Evolutionary conservation across 2,888 invertebrate species (phyloP), one percentile per base, ranked within the genome.

Genomic region (Boloria euphrosyne): DNA sequence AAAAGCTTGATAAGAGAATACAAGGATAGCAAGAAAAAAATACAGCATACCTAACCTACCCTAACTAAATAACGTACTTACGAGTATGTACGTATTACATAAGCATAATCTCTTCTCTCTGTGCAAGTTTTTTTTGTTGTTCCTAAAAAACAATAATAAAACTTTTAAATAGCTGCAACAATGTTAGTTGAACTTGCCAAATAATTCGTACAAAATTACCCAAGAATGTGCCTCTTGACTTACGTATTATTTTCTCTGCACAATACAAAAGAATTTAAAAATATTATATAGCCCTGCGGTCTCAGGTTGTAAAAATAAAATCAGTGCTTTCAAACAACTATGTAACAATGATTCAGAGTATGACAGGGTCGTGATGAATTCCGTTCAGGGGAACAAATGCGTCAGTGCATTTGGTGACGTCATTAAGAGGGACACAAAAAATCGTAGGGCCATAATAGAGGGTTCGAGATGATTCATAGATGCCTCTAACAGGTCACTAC

Each of bases 391-490:
- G 75, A 78, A 79, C 74, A 77, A 72, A 78, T 82, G 81, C 79
- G 81, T 83, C 82, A 80, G 74, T 85, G 84, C 85, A 83, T 73
- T 78, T 75, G 76, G 76, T 91, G 90, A 90, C 90, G 90, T 90
- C 90, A 92, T 75, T 68, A 69, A 75, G 79, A 85, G 84, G 88
- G 86, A 84, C 63, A 76, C 76, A 78, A 80, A 81, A 81, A 81
- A 79, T 73, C 75, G 76, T 78, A 86, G 87, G 89, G 87, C 81
- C 78, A 83, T 80, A 80, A 81, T 78, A 66, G 82, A 88, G 90
- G 90, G 90, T 85, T 82, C 77, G 83, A 85, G 89, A 89, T 92
- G 90, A 92, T 89, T 92, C 91, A 91, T 88, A 84, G 84, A 85
- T 84, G 83, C 82, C 81, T 60, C 80, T 81, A 80, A 81, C 82